phyloP scores from a whole-genome alignment of 2,797 vertebrate genomes.

The Etheostoma nigrum region DNA sequence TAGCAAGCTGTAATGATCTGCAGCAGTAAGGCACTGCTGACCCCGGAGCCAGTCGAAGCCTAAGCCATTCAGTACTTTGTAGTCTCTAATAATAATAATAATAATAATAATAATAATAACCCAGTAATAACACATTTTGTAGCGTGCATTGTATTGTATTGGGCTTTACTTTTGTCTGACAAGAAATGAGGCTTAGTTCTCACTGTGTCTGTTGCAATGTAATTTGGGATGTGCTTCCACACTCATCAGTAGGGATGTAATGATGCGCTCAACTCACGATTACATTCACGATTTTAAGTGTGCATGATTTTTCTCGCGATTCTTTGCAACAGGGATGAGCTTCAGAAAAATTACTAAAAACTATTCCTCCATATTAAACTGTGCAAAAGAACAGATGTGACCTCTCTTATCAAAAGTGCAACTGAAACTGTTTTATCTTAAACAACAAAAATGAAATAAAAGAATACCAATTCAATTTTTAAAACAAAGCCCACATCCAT shows the following conservation, averaged over 20 bases:
- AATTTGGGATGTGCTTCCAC: not conserved
- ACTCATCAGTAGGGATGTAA: not conserved
- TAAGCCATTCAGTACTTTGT: conserved; percentile 60
- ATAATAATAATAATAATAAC: conserved; percentile 51
- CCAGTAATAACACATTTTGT: conserved; percentile 34
- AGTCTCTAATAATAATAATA: conserved; percentile 65
- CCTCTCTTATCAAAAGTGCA: no score
- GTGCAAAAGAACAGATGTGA: no score
- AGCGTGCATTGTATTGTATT: not conserved
- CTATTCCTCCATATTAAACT: no score
- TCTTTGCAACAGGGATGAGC: no score
- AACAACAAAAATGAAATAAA: no score
- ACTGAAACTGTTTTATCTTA: no score
- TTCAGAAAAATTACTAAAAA: no score
- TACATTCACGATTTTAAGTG: no score
- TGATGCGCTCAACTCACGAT: no score
- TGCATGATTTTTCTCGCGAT: no score
- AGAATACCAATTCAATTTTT: no score
- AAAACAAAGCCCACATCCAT: no score
- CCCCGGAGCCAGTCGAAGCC: conserved; percentile 53
- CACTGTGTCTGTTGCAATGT: not conserved
- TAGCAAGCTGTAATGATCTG: conserved; percentile 77
- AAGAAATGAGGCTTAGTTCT: not conserved
- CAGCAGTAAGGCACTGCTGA: conserved; percentile 61
- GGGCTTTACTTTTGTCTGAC: conserved; percentile 3